These are phyloP conservation scores for Stegodyphus mimosarum DNA, from an alignment of 1,140 invertebrate species.

Conservation along the genomic window DNA sequence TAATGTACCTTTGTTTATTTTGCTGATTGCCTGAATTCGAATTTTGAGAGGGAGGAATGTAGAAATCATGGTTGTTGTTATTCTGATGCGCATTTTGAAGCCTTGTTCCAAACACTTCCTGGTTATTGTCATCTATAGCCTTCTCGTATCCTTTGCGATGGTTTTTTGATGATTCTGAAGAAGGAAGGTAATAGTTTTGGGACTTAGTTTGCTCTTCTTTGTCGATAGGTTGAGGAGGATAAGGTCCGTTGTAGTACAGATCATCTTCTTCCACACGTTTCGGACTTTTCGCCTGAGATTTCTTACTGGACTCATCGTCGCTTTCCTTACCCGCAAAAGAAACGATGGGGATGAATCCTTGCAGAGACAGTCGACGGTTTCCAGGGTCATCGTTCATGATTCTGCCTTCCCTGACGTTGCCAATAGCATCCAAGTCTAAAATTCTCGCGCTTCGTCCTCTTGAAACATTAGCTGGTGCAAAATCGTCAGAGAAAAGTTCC, in stretches of 20 bases:
- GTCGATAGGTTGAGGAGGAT: conserved; percentile 22
- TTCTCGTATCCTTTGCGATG: conserved; percentile 8
- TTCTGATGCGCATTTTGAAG: not conserved
- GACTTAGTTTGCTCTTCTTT: conserved; percentile 9
- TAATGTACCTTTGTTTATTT: not conserved
- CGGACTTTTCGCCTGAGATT: not conserved
- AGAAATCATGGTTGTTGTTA: conserved; percentile 15
- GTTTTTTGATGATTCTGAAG: not conserved
- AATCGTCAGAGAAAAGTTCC: conserved; percentile 37
- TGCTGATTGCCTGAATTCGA: not conserved
- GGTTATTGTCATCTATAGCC: conserved; percentile 3
- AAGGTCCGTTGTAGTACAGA: conserved; percentile 19
- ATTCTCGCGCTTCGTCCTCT: conserved; percentile 39
- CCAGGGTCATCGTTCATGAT: conserved; percentile 61
- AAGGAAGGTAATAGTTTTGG: conserved; percentile 18
- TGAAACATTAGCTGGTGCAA: conserved; percentile 34
- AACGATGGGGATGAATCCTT: conserved; percentile 63
- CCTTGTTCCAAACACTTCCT: conserved; percentile 16
- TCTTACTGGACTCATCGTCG: not conserved
- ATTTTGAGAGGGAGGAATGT: conserved; percentile 18
- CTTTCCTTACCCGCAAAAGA: conserved; percentile 39
- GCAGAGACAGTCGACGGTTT: conserved; percentile 40
- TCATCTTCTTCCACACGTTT: conserved; percentile 4
- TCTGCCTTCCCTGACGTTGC: conserved; percentile 52
- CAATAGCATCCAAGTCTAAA: conserved; percentile 32